Evolutionary conservation across 23 tunicate species (phyloP), one percentile per base, ranked within the genome.

Genomic region (Styela plicata): DNA sequence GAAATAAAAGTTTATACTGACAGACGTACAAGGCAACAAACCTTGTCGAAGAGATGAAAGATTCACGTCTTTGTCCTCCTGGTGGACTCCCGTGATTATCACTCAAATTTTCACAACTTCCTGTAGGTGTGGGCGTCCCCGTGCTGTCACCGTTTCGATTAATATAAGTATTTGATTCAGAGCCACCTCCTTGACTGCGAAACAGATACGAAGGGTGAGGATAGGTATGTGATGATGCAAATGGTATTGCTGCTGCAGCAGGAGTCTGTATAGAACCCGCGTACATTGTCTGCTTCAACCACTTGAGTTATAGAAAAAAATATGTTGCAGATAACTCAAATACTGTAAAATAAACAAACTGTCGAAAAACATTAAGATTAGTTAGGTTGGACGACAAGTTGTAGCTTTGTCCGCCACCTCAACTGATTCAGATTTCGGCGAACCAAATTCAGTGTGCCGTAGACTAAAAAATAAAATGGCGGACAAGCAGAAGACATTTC

Each of bases 51-150:
- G 21, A 61, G 20, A 61, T 61, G 20, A 61, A 61, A 19, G 21
- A 61, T 21, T 61, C 64, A 68, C 73, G 31, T 68, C 31, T 17
- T 68, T 30, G 77, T 21, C 7, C 36, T 31, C 17, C 24, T 19
- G 77, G 26, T 44, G 81, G 66, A 44, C 64, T 33, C 21, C 18
- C 81, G 27, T n/a, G 30, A 16, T 29, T 52, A 76, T 76, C 81
- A 1, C 81, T 53, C 64, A 76, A 52, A 76, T 76, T 76, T 44
- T 76, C 66, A 76, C 66, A 44, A 53, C 81, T 76, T 52, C 1
- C 81, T 19, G 81, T 36, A 53, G 81, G 53, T 21, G 81, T 76
- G 16, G 66, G 27, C 10, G 81, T 33, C 22, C 81, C 81, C 16
- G 66, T 53, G 0, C 29, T 29, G 17, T 44, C 81, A 44, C 81